phyloP scores from a whole-genome alignment of 2,113 vertebrate species.

The Trichechus manatus region DNA sequence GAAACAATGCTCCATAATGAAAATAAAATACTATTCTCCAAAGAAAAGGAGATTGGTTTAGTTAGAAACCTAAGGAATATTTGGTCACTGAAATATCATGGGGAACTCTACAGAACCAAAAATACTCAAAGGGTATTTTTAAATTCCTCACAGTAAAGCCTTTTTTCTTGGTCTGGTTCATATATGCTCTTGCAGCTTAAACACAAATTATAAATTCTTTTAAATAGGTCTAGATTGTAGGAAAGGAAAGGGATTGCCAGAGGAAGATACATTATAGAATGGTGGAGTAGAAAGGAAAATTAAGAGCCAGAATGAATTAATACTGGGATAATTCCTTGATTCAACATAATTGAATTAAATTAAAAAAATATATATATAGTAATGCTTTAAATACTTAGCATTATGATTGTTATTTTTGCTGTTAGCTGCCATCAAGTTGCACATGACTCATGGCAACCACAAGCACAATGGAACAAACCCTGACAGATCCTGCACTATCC shows the following conservation, averaged over 20 bases:
- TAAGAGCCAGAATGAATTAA: background rate
- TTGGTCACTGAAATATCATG: background rate
- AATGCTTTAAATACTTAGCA: background rate
- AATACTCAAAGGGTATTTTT: background rate
- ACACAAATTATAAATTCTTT: slow-evolving; percentile 27
- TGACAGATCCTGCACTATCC: background rate
- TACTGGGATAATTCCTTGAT: background rate
- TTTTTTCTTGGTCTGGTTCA: background rate
- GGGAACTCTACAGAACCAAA: background rate
- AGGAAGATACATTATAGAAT: background rate
- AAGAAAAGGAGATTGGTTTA: background rate
- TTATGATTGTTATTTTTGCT: background rate
- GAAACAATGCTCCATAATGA: background rate
- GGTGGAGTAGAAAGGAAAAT: background rate
- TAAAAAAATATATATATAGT: background rate
- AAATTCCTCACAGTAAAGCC: background rate
- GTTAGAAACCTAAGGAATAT: background rate
- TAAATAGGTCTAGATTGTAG: background rate
- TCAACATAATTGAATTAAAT: background rate
- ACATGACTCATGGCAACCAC: background rate
- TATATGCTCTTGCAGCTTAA: background rate
- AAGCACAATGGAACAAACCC: background rate
- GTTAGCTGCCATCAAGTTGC: background rate
- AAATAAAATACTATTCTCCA: background rate
- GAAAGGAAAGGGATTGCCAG: background rate